phyloP scores from a whole-genome alignment of 2,888 invertebrate genomes.

The Abscondita cerata region DNA sequence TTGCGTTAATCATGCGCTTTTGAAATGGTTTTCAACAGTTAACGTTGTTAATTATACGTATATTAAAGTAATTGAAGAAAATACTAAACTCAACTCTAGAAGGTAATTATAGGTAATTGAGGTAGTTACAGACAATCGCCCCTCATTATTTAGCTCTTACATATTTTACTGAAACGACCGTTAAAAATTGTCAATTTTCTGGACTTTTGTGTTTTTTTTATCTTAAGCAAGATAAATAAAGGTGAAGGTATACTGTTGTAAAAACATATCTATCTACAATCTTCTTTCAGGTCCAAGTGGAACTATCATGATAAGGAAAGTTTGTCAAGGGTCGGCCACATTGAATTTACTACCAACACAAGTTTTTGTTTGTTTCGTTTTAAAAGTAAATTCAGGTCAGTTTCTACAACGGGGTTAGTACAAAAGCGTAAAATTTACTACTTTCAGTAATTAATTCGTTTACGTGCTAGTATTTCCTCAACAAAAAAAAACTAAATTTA shows the following conservation, averaged over 20 bases:
- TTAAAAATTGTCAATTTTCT: too few relatives aligned
- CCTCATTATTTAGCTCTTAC: not conserved
- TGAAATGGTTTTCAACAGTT: not conserved
- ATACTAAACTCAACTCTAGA: not conserved
- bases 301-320: conserved; percentile 29
- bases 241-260: conserved; percentile 11
- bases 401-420: not conserved
- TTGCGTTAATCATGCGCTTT: not conserved
- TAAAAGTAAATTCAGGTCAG: conserved; percentile 28
- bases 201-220: too few relatives aligned
- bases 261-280: conserved; percentile 21
- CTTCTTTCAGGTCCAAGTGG: conserved; percentile 19
- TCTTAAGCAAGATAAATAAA: not conserved
- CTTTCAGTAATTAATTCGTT: too few relatives aligned
- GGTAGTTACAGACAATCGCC: not conserved
- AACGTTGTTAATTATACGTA: not conserved
- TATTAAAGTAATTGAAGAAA: not conserved
- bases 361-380: conserved; percentile 20
- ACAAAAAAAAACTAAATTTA: too few relatives aligned
- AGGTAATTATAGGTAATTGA: not conserved
- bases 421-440: not conserved
- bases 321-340: conserved; percentile 22
- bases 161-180: not conserved
- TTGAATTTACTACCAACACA: conserved; percentile 23
- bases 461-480: too few relatives aligned